A percentile compares a stretch with the other conserved stretches of the same genome.
Evolutionary conservation across 2,113 vertebrate genomes (phyloP).

Genomic region (Camelus bactrianus): DNA sequence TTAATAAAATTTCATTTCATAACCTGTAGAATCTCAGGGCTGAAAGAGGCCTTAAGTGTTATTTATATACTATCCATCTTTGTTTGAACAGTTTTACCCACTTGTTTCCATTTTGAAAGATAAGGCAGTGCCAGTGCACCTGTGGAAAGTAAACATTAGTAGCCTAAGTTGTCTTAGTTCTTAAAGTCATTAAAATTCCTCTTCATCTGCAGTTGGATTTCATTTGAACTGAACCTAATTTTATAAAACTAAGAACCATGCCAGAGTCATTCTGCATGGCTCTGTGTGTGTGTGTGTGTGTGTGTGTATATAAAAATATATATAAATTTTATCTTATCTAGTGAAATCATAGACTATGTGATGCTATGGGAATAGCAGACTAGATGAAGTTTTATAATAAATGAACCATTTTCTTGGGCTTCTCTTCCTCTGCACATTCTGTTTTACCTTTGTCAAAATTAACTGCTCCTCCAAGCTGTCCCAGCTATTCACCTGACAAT

Average conservation of each 20-base stretch:
- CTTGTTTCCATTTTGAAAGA: not conserved
- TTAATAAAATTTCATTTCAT: constrained; percentile 29
- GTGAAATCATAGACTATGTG: not conserved
- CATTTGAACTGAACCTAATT: constrained; percentile 37
- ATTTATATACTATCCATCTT: constrained; percentile 8
- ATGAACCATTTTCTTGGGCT: not conserved
- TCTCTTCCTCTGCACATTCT: not conserved
- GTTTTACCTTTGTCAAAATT: not conserved
- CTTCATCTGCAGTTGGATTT: constrained; percentile 34
- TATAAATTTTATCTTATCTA: constrained; percentile 55
- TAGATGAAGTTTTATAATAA: not conserved
- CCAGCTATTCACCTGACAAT: not conserved
- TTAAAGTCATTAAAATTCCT: constrained; percentile 59
- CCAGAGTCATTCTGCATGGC: not conserved
- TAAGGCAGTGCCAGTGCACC: not conserved
- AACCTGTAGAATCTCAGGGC: not conserved
- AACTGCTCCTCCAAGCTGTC: not conserved
- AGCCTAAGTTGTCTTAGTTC: not conserved
- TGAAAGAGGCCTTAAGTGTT: not conserved
- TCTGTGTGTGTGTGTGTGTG: not conserved
- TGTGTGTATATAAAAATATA: not conserved
- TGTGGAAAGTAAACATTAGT: constrained; percentile 15
- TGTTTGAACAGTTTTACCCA: not conserved
- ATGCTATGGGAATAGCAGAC: constrained; percentile 15
- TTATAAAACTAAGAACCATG: constrained; percentile 43